Evolutionary conservation across 1,140 invertebrate species (phyloP).

Genomic region (Conus betulinus): DNA sequence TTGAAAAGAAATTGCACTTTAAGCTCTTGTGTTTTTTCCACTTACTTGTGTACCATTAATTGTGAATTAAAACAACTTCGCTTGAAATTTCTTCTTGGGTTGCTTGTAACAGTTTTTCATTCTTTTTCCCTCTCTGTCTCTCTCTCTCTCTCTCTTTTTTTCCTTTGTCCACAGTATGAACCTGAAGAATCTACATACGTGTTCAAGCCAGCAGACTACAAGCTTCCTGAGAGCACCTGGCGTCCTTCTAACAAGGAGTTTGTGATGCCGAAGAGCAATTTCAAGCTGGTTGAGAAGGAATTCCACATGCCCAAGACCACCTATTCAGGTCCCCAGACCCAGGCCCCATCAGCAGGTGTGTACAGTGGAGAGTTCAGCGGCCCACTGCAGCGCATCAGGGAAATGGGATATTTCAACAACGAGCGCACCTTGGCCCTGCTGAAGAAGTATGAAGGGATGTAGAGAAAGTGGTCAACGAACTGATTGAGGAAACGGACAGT

Average conservation of each 20-base stretch:
- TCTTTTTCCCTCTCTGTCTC: no score
- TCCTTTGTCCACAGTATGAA: background rate
- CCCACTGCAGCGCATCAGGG: background rate
- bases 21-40: no score
- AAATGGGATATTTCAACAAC: slow-evolving; percentile 19
- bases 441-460: slow-evolving; percentile 2
- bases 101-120: no score
- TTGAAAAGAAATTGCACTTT: no score
- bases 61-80: no score
- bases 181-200: background rate
- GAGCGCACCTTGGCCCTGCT: slow-evolving; percentile 1
- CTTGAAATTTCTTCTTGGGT: no score
- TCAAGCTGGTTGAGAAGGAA: background rate
- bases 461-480: background rate
- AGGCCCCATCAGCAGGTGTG: background rate
- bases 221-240: background rate
- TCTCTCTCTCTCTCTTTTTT: background rate
- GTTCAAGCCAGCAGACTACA: background rate
- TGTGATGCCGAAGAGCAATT: background rate
- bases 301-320: background rate
- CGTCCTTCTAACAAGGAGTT: background rate
- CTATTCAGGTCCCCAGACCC: background rate
- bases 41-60: no score
- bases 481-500: background rate
- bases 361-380: background rate